Percentiles rank a stretch among this genome's conserved stretches.
Evolutionary conservation across 1,140 invertebrate genomes (phyloP).

Genomic region (Trichogramma pretiosum): DNA sequence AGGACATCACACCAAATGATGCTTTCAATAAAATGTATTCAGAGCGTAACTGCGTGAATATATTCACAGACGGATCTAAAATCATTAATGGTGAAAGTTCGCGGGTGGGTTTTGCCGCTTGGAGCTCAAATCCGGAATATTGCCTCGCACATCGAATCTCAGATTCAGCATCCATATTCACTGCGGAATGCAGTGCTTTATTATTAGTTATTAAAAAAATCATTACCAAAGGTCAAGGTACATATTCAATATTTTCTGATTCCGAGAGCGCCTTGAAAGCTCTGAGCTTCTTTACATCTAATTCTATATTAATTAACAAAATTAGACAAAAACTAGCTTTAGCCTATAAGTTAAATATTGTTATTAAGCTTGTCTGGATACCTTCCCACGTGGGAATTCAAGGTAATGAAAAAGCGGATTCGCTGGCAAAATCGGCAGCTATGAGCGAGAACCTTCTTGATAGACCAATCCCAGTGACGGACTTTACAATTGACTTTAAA

Average conservation of each 20-base stretch:
- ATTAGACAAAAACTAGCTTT: too few relatives aligned
- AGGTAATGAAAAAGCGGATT: too few relatives aligned
- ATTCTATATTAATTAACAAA: too few relatives aligned
- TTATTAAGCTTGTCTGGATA: too few relatives aligned
- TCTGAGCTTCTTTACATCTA: neutral
- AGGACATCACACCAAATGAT: neutral
- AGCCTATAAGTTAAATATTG: too few relatives aligned
- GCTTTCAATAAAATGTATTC: neutral
- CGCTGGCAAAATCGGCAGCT: too few relatives aligned
- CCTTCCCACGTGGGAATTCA: too few relatives aligned
- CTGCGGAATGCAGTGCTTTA: neutral
- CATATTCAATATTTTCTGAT: neutral
- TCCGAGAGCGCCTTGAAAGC: neutral
- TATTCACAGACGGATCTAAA: conserved; percentile 6
- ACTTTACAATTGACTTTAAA: too few relatives aligned
- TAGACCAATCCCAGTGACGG: too few relatives aligned
- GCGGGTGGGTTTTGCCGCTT: neutral
- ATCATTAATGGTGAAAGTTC: neutral
- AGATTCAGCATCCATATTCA: conserved; percentile 1
- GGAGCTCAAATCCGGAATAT: neutral
- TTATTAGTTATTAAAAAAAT: neutral
- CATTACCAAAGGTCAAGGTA: neutral
- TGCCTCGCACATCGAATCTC: neutral
- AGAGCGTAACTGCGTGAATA: neutral
- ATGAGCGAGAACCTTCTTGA: too few relatives aligned